phyloP scores from a whole-genome alignment of 2,888 invertebrate genomes.

The Epistrophe grossulariae region DNA sequence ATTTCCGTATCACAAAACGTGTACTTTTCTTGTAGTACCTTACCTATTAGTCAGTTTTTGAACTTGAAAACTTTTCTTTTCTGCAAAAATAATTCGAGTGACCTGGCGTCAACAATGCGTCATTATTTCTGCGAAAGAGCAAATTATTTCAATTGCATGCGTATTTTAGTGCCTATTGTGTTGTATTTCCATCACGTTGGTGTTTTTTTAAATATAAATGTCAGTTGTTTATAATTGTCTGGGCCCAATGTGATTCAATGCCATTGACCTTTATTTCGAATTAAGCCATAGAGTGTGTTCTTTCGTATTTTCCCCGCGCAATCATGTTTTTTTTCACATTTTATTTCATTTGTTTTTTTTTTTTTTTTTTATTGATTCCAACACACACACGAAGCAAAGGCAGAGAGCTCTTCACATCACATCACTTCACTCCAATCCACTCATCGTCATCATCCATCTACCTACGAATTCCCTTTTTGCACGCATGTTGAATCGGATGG shows the following conservation, averaged over 20 bases:
- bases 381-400: neutral
- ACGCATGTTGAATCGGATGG: conserved; percentile 34
- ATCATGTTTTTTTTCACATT: neutral
- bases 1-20: too few relatives aligned
- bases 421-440: conserved; percentile 1
- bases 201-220: neutral
- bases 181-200: neutral
- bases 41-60: too few relatives aligned
- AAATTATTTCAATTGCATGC: neutral
- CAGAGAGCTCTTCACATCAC: conserved; percentile 11
- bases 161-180: conserved; percentile 6
- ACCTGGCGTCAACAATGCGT: neutral
- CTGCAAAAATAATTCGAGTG: too few relatives aligned
- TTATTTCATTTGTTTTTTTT: neutral
- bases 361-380: conserved; percentile 11
- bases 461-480: conserved; percentile 38
- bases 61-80: neutral
- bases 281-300: conserved; percentile 4
- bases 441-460: conserved; percentile 15
- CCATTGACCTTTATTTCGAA: conserved; percentile 59
- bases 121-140: neutral
- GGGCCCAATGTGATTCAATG: conserved; percentile 41
- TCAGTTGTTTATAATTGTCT: conserved; percentile 28
- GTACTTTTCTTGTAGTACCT: too few relatives aligned
- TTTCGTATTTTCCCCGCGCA: neutral